Conservation (phyloP, 2,888 invertebrate genomes). For the Scrobipalpa costella region DNA sequence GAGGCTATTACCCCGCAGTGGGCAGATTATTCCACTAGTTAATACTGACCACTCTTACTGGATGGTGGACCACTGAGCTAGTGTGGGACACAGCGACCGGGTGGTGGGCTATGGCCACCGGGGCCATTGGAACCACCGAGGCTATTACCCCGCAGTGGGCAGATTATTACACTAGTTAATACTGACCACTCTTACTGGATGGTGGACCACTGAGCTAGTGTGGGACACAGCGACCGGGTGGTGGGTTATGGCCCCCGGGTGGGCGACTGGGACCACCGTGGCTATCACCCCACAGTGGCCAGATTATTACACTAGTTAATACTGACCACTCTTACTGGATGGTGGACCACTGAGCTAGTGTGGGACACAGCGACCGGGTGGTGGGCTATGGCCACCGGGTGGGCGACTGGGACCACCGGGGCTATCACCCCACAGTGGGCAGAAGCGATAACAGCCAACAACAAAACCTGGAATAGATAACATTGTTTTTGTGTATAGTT, state of each 20-base stretch:
- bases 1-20: constrained; percentile 67
- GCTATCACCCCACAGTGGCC: constrained; percentile 65
- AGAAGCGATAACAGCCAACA: constrained; percentile 65
- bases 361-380: constrained; percentile 50
- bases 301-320: too few species aligned
- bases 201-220: constrained; percentile 53
- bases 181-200: constrained; percentile 43
- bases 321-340: constrained; percentile 43
- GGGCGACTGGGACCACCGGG: constrained; percentile 61
- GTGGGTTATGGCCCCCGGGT: constrained; percentile 45
- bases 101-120: constrained; percentile 43
- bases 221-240: constrained; percentile 50
- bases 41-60: constrained; percentile 41
- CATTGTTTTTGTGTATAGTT: not conserved
- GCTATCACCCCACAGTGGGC: constrained; percentile 66
- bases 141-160: constrained; percentile 66
- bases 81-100: constrained; percentile 51
- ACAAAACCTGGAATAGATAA: constrained; percentile 58
- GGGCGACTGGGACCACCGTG: constrained; percentile 57
- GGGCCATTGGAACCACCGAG: constrained; percentile 53
- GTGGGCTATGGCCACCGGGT: constrained; percentile 46
- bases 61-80: constrained; percentile 52
- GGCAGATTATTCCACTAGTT: constrained; percentile 32
- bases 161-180: too few species aligned
- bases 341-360: constrained; percentile 52